Conservation (phyloP, 2,113 vertebrate species). For the Etia nguti region DNA sequence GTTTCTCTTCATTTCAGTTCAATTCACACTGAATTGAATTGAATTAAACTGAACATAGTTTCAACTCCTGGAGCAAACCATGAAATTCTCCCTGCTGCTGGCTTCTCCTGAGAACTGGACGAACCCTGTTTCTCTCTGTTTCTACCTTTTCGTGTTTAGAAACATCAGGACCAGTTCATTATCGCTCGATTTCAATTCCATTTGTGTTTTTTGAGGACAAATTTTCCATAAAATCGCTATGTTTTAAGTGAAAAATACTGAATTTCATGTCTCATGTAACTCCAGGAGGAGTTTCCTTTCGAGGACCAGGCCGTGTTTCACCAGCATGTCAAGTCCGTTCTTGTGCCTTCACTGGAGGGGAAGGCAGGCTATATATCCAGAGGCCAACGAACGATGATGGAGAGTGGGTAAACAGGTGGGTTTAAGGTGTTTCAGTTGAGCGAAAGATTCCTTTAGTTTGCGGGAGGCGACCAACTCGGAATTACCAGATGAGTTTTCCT, state of each 20-base stretch:
- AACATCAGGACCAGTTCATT: not conserved
- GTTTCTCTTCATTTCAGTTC: not conserved
- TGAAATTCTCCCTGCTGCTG: not conserved
- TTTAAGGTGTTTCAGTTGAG: not conserved
- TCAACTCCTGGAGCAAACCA: not conserved
- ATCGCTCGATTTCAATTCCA: not conserved
- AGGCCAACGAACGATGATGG: not conserved
- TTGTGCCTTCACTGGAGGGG: not conserved
- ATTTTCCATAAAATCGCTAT: not conserved
- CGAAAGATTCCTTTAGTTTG: not conserved
- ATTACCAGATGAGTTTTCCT: not conserved
- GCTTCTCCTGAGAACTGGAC: not conserved
- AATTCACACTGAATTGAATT: not conserved
- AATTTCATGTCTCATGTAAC: not conserved
- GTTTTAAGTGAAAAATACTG: not conserved
- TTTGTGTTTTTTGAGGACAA: not conserved
- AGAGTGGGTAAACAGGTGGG: not conserved
- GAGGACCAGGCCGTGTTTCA: rapidly evolving
- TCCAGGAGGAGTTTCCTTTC: not conserved
- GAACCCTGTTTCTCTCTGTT: not conserved
- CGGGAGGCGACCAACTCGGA: not conserved
- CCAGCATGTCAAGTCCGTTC: not conserved
- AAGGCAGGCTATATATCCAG: not conserved
- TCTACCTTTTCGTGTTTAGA: not conserved
- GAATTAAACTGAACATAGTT: not conserved